Conservation (phyloP, 2,797 vertebrate species). For the Sardinella longiceps region DNA sequence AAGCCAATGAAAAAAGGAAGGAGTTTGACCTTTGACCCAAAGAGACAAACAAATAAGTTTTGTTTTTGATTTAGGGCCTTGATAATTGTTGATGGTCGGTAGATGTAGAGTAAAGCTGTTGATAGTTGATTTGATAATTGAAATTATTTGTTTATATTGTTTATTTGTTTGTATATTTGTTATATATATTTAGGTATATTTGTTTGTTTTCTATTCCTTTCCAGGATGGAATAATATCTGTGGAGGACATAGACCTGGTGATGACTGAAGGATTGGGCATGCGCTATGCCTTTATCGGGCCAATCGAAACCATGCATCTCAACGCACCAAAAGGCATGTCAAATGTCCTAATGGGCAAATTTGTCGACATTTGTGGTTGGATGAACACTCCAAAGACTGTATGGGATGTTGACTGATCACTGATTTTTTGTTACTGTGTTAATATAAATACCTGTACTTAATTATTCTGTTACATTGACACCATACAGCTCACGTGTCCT, state of each 20-base stretch:
- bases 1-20: conserved; percentile 58
- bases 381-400: not conserved
- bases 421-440: not conserved
- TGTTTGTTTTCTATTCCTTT: conserved; percentile 29
- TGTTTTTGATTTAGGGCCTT: conserved; percentile 20
- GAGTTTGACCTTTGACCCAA: not conserved
- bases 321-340: conserved; percentile 89
- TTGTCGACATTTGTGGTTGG: not conserved
- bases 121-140: not conserved
- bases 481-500: conserved; percentile 29
- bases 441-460: not conserved
- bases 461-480: not conserved
- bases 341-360: not conserved
- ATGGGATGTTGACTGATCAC: not conserved
- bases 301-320: conserved; percentile 97
- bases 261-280: conserved; percentile 97
- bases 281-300: conserved; percentile 95
- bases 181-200: too few relatives aligned
- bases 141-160: conserved; percentile 5
- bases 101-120: not conserved
- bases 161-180: not conserved
- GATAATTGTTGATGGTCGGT: not conserved
- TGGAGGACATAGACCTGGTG: conserved; percentile 92
- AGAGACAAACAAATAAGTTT: conserved; percentile 27
- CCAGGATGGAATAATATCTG: conserved; percentile 90